Conservation (phyloP, 2,888 invertebrate genomes). For the Teleiodes luculella region DNA sequence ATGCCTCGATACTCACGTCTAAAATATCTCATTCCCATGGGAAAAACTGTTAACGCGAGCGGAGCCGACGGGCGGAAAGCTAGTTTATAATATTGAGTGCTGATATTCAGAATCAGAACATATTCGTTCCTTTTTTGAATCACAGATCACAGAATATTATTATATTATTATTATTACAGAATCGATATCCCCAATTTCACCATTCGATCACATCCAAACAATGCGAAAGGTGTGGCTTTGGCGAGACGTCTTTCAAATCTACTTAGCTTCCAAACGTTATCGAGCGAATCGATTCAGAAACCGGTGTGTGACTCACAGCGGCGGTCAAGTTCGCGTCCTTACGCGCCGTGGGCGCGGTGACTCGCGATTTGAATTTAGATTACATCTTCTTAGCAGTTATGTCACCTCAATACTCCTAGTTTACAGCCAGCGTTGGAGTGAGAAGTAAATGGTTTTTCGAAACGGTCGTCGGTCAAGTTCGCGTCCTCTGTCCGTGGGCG, state of each 20-base stretch:
- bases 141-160: too few relatives aligned
- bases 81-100: too few relatives aligned
- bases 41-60: too few relatives aligned
- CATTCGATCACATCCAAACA: neutral
- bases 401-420: conserved; percentile 12
- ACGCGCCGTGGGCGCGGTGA: conserved; percentile 24
- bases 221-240: neutral
- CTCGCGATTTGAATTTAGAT: conserved; percentile 1
- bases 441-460: too few relatives aligned
- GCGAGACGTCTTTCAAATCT: neutral
- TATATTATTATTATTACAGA: too few relatives aligned
- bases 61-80: too few relatives aligned
- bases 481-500: conserved; percentile 29
- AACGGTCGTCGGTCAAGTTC: conserved; percentile 48
- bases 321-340: conserved; percentile 45
- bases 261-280: neutral
- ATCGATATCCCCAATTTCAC: too few relatives aligned
- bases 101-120: too few relatives aligned
- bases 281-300: conserved; percentile 4
- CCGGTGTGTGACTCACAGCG: conserved; percentile 34
- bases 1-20: too few relatives aligned
- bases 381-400: conserved; percentile 4
- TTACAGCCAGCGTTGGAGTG: too few relatives aligned
- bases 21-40: too few relatives aligned
- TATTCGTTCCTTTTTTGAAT: too few relatives aligned